These are phyloP conservation scores for Abramis brama DNA, from an alignment of 2,113 vertebrate genomes.

Conservation along the genomic window DNA sequence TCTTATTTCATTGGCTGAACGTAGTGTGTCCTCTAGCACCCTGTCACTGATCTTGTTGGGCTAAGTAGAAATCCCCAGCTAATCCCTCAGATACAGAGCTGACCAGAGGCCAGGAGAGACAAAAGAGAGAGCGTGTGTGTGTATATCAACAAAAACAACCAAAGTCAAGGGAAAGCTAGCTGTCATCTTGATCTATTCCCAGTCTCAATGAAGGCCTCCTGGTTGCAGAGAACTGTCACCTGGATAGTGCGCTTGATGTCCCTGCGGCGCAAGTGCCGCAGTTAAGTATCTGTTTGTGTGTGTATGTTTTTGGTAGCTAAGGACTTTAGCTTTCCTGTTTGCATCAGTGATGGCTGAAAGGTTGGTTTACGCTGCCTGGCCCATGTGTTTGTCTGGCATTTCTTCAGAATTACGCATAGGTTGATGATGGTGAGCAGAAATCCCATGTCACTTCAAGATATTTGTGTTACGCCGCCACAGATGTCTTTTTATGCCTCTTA, in stretches of 20 bases:
- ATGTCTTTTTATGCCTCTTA: background rate
- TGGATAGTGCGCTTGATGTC: conserved; percentile 74
- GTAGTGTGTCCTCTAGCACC: conserved; percentile 23
- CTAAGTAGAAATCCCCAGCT: conserved; percentile 72
- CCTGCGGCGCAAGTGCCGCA: conserved; percentile 67
- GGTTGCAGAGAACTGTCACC: conserved; percentile 68
- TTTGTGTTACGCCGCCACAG: background rate
- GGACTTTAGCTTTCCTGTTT: conserved; percentile 7
- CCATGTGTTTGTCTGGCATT: conserved; percentile 22
- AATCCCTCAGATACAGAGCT: conserved; percentile 66
- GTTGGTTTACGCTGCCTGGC: conserved; percentile 9
- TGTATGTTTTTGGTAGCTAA: conserved; percentile 10
- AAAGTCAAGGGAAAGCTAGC: background rate
- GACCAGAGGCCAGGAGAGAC: conserved; percentile 17
- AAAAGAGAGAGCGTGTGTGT: background rate
- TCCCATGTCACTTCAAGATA: background rate
- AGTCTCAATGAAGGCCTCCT: conserved; percentile 64
- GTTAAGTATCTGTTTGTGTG: conserved; percentile 68
- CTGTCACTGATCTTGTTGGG: conserved; percentile 59
- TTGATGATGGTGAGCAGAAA: background rate
- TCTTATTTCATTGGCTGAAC: conserved; percentile 23
- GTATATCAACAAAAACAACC: background rate
- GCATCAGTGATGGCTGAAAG: background rate
- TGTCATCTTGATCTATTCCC: background rate
- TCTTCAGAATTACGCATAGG: background rate